Conservation (phyloP, 2,888 invertebrate species). For the Cremastobaeus sp. region DNA sequence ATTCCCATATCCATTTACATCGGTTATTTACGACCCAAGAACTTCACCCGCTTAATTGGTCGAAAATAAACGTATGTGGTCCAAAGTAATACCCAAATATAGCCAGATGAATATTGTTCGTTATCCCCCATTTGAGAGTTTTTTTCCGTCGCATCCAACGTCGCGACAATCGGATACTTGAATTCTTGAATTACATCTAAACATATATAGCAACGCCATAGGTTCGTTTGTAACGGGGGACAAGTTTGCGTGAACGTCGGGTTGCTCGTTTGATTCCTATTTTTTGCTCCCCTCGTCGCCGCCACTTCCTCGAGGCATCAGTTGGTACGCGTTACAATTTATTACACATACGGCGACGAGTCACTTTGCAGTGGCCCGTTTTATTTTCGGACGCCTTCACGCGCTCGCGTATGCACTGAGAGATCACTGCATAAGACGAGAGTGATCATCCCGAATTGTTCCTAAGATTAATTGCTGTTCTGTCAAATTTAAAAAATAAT, state of each 20-base stretch:
- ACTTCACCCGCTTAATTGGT: too few relatives aligned
- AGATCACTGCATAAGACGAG: conserved; percentile 35
- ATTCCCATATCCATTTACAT: too few relatives aligned
- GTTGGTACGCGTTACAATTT: conserved; percentile 60
- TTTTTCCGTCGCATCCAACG: conserved; percentile 36
- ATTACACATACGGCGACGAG: conserved; percentile 57
- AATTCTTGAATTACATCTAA: conserved; percentile 70
- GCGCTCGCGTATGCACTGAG: conserved; percentile 31
- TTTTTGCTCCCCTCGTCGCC: conserved; percentile 55
- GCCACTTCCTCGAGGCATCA: conserved; percentile 55
- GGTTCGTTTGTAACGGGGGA: conserved; percentile 32
- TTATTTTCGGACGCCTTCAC: conserved; percentile 55
- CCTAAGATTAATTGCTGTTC: conserved; percentile 20
- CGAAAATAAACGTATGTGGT: conserved; percentile 18
- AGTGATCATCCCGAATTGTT: conserved; percentile 26
- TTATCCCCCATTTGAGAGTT: neutral
- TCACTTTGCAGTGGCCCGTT: conserved; percentile 60
- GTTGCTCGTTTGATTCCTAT: conserved; percentile 56
- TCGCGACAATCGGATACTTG: conserved; percentile 68
- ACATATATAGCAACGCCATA: conserved; percentile 65
- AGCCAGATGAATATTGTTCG: conserved; percentile 1
- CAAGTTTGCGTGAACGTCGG: conserved; percentile 22
- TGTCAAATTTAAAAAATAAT: too few relatives aligned
- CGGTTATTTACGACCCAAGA: too few relatives aligned
- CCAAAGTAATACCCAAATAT: neutral